Percentiles rank a stretch among this genome's conserved stretches.
These are phyloP conservation scores for Bembecia ichneumoniformis DNA, from an alignment of 2,888 invertebrate species.

Conservation along the genomic window DNA sequence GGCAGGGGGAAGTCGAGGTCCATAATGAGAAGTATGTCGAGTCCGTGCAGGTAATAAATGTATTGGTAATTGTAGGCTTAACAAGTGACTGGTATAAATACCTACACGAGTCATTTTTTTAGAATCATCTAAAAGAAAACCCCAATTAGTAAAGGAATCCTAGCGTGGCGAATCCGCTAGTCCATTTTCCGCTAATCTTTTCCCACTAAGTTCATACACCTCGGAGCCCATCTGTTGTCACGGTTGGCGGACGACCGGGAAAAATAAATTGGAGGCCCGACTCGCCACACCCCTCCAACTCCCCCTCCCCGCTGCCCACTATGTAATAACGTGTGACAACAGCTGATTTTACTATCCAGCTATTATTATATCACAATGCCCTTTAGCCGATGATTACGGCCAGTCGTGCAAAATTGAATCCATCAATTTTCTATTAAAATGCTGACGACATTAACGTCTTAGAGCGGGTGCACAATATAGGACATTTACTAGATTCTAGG, in stretches of 20 bases:
- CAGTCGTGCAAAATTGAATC: neutral
- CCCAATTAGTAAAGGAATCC: too few relatives aligned
- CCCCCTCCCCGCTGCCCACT: conserved; percentile 16
- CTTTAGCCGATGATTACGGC: neutral
- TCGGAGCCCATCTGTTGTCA: conserved; percentile 34
- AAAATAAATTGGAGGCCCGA: conserved; percentile 39
- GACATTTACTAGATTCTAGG: too few relatives aligned
- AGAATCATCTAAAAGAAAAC: too few relatives aligned
- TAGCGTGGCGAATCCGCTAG: too few relatives aligned
- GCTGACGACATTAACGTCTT: too few relatives aligned
- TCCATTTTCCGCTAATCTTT: neutral
- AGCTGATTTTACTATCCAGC: neutral
- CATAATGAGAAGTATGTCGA: too few relatives aligned
- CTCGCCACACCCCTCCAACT: conserved; percentile 10
- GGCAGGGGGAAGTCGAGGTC: too few relatives aligned
- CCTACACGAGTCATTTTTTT: too few relatives aligned
- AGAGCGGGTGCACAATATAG: too few relatives aligned
- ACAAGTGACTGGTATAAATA: too few relatives aligned
- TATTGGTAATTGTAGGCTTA: too few relatives aligned
- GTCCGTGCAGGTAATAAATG: too few relatives aligned
- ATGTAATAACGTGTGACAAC: conserved; percentile 14
- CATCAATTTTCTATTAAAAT: neutral
- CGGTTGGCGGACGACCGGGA: conserved; percentile 21
- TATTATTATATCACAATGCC: neutral
- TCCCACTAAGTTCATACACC: neutral